Evolutionary conservation across 2,113 vertebrate genomes (phyloP).

Genomic region (Chrysemys picta): DNA sequence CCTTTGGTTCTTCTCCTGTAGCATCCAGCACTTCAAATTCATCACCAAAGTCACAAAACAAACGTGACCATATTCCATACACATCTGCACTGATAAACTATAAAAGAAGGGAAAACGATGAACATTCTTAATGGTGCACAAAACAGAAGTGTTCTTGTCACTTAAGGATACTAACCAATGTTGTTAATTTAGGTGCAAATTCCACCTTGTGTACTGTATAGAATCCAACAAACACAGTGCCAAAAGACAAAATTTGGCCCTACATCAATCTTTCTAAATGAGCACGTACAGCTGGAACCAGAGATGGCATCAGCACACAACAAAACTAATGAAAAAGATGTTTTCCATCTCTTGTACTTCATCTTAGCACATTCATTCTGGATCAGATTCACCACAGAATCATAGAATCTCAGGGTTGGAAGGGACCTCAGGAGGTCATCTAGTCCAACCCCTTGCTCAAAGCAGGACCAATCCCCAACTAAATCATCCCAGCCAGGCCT

Average conservation of each 20-base stretch:
- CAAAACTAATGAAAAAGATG: neutral
- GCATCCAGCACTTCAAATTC: constrained; percentile 95
- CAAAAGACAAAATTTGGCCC: fast-evolving
- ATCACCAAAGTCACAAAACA: constrained; percentile 98
- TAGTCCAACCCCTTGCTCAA: too few relatives aligned
- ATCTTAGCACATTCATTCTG: neutral
- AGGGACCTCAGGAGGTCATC: too few relatives aligned
- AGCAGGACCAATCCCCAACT: too few relatives aligned
- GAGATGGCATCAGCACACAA: neutral
- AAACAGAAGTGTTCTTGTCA: neutral
- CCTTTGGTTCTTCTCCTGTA: constrained; percentile 96
- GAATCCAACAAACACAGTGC: neutral
- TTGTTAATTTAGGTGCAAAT: neutral
- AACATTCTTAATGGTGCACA: neutral
- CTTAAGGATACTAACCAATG: neutral
- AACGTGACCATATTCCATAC: constrained; percentile 90
- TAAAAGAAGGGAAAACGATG: neutral
- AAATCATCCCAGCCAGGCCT: too few relatives aligned
- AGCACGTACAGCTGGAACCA: neutral
- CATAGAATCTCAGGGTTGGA: too few relatives aligned
- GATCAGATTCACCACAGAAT: neutral
- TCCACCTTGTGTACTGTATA: fast-evolving
- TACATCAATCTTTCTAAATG: neutral
- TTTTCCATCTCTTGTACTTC: neutral
- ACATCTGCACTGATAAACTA: constrained; percentile 94